phyloP scores from a whole-genome alignment of 2,797 vertebrate genomes.

The Pseudopleuronectes americanus region DNA sequence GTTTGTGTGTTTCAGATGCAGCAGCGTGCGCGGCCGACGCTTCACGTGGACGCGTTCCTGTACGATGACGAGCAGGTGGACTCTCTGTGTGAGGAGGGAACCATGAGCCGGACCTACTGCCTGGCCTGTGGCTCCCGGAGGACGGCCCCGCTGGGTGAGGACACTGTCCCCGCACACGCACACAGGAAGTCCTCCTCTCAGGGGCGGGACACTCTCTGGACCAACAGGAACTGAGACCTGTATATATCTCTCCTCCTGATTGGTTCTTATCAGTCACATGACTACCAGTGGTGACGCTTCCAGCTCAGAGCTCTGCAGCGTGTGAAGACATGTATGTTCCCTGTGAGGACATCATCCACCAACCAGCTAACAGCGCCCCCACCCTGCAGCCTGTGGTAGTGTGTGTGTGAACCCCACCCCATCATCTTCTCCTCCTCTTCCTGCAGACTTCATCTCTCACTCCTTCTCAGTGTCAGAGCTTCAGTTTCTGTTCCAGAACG shows the following conservation, averaged over 20 bases:
- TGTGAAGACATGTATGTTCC: neutral
- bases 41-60: conserved; percentile 92
- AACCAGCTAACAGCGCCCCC: no score
- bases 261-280: no score
- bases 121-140: conserved; percentile 87
- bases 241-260: no score
- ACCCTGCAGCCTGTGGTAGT: neutral
- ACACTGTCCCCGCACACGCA: neutral
- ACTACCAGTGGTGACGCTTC: no score
- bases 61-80: conserved; percentile 92
- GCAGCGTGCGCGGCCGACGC: conserved; percentile 81
- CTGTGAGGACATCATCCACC: neutral
- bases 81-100: conserved; percentile 88
- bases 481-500: conserved; percentile 90
- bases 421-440: neutral
- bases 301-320: neutral
- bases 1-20: conserved; percentile 79
- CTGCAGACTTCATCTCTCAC: conserved; percentile 93
- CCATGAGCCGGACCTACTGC: conserved; percentile 92
- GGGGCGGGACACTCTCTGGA: no score
- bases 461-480: conserved; percentile 92
- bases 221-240: no score
- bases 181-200: no score
- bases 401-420: neutral
- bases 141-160: conserved; percentile 87